A percentile compares a stretch with the other conserved stretches of the same genome.
phyloP scores from a whole-genome alignment of 2,113 vertebrate species.

The Polyodon spathula region DNA sequence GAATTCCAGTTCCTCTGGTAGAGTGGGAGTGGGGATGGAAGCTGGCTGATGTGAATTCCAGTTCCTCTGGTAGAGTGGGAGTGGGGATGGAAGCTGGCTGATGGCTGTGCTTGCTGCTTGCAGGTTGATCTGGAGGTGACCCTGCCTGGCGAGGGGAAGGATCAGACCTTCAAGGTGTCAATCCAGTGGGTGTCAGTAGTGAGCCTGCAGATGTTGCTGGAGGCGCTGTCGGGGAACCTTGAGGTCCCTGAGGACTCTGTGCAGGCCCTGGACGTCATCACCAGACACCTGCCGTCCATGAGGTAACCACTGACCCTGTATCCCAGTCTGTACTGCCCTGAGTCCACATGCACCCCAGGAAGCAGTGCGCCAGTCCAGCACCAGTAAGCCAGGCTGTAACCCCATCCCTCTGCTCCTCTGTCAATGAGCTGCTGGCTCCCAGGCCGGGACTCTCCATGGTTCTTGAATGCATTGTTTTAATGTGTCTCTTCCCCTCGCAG shows the following conservation, averaged over 20 bases:
- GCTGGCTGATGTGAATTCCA: too few species aligned
- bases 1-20: too few species aligned
- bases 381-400: not conserved
- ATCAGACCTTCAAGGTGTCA: conserved; percentile 96
- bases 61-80: too few species aligned
- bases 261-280: conserved; percentile 94
- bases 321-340: too few species aligned
- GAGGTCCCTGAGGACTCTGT: conserved; percentile 96
- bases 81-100: too few species aligned
- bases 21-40: too few species aligned
- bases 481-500: conserved; percentile 46
- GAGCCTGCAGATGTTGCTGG: conserved; percentile 91
- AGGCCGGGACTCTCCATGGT: not conserved
- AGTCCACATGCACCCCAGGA: not conserved
- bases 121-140: conserved; percentile 98
- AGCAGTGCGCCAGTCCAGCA: too few species aligned
- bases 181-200: conserved; percentile 98
- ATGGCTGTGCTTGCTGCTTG: not conserved
- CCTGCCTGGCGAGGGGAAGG: conserved; percentile 92
- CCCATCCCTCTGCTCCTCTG: not conserved
- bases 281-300: conserved; percentile 95
- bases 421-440: not conserved
- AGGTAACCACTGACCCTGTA: too few species aligned
- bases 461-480: not conserved
- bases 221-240: conserved; percentile 87